These are phyloP conservation scores for Argyrosomus japonicus DNA, from an alignment of 2,113 vertebrate genomes.

Conservation along the genomic window DNA sequence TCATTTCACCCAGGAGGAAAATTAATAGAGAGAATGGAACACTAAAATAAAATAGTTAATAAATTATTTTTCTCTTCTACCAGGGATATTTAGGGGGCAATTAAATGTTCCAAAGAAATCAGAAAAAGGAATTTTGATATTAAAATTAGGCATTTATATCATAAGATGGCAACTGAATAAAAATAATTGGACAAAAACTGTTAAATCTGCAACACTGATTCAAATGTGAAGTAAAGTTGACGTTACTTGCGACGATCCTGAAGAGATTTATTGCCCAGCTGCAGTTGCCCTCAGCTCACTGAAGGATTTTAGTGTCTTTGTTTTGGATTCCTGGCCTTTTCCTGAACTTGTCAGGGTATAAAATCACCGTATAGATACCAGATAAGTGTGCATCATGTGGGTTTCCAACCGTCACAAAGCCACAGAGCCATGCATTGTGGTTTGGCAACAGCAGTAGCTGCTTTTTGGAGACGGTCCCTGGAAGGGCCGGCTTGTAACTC, in stretches of 20 bases:
- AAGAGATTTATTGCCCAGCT: too few relatives aligned
- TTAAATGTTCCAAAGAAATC: conserved; percentile 21
- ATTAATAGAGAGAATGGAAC: conserved; percentile 45
- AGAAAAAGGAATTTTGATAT: not conserved
- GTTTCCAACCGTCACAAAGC: not conserved
- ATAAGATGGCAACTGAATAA: not conserved
- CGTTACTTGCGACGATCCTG: too few relatives aligned
- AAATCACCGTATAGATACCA: not conserved
- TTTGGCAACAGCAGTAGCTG: conserved; percentile 4
- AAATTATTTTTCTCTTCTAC: not conserved
- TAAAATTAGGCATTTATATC: conserved; percentile 6
- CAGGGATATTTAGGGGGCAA: not conserved
- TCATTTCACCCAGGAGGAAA: conserved; percentile 42
- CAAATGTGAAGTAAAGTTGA: too few relatives aligned
- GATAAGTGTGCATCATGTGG: not conserved
- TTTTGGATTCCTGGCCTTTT: too few relatives aligned
- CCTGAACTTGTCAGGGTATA: too few relatives aligned
- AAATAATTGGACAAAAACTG: not conserved
- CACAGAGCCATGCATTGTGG: not conserved
- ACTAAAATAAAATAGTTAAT: conserved; percentile 16
- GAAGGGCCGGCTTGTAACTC: not conserved
- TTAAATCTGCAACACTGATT: not conserved
- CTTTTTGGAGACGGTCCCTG: not conserved
- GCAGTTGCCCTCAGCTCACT: not conserved
- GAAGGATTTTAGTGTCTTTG: not conserved